Base-by-base conservation (phyloP, 1,140 invertebrate species). In the Bombus huntii region DNA sequence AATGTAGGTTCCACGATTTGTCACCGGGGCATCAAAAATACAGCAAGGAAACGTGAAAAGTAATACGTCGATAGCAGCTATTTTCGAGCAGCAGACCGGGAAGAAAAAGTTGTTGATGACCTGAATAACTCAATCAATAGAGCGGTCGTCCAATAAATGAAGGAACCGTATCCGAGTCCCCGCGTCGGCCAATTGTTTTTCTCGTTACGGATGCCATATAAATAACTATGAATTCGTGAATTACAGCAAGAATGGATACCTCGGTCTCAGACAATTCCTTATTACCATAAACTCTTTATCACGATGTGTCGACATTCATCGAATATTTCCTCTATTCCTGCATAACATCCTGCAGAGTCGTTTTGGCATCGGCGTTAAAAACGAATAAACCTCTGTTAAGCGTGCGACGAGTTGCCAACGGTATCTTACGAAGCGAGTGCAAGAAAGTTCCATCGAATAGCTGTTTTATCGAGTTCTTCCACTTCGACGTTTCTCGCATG, bases 41-140 rank as follows among this genome's bases (percentile, higher is more conserved):
- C 37, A 28, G 8, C 13, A 12, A 31, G 34, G n/a, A 59, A 59
- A 59, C 13, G 74, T 15, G 18, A 39, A 37, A 76, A 76, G 28
- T 76, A 76, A 76, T 37, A 76, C n/a, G 25, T 53, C 57, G 53
- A 59, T 37, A 39, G 28, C 22, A 62, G 57, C 57, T 78, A 78
- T 78, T 78, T 78, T 66, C 37, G 47, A 65, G 25, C 34, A 65
- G 31, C 57, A 31, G 34, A 57, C 37, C 59, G 57, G n/a, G 57
- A 78, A 42, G 57, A 78, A 78, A 65, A 66, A 78, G 75, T 78
- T 62, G 75, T 62, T 78, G 75, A 78, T 65, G 75, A 78, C 75
- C 75, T 66, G 75, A 78, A 78, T 78, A 78, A 78, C 39, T 78
- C 75, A 76, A 76, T 76, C 74, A 78, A 78, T 78, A 78, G 75